Conservation (phyloP, 2,888 invertebrate species). For the Agonopterix heracliana region DNA sequence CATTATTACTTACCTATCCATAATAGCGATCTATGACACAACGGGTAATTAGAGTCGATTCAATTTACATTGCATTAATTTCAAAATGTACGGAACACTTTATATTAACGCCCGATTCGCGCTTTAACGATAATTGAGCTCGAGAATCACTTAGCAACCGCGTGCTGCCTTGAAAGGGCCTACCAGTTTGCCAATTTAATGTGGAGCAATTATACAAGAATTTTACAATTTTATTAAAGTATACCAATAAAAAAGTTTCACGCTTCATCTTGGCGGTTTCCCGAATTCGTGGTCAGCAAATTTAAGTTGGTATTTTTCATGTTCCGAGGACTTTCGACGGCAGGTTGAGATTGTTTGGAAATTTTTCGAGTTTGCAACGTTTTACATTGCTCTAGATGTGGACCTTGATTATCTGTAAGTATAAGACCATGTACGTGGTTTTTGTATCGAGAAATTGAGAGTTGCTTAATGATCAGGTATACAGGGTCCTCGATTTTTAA, state of each 20-base stretch:
- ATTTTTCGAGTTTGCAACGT: conserved; percentile 15
- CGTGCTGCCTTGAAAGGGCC: conserved; percentile 40
- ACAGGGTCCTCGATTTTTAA: too few species aligned
- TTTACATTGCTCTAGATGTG: conserved; percentile 14
- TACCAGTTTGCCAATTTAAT: conserved; percentile 37
- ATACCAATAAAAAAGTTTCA: conserved; percentile 5
- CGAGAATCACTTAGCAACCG: conserved; percentile 18
- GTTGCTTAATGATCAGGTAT: too few species aligned
- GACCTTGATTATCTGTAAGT: neutral
- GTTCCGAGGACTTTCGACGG: conserved; percentile 7
- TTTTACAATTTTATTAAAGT: conserved; percentile 13
- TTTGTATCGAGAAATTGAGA: too few species aligned
- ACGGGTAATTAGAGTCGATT: too few species aligned
- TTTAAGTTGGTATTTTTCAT: conserved; percentile 5
- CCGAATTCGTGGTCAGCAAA: neutral
- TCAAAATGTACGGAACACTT: too few species aligned
- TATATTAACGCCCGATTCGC: too few species aligned
- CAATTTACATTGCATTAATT: too few species aligned
- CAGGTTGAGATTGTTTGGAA: conserved; percentile 13
- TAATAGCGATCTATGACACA: too few species aligned
- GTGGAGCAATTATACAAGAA: conserved; percentile 38
- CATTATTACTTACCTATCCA: too few species aligned
- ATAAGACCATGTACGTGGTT: too few species aligned
- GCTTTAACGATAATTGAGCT: too few species aligned
- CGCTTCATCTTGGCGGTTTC: neutral